Base-by-base conservation (phyloP, 2,797 vertebrate species). In the Xenentodon cancila region DNA sequence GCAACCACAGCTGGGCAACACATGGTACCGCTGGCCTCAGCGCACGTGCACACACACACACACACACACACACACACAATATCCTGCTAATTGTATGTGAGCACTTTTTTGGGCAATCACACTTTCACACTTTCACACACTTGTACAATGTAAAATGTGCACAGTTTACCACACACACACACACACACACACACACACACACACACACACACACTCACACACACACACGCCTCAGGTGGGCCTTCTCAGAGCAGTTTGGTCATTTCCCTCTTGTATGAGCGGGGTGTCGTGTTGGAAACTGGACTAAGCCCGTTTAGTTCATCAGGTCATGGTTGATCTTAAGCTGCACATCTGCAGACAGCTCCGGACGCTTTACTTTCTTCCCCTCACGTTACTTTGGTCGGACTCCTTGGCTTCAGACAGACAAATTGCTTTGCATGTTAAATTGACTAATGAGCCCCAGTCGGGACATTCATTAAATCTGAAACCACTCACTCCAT, bases 1-100 rank as follows among this genome's bases (percentile, higher is more conserved):
- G 69, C 53, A 20, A 76, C 85, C 84, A 79, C 87, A 88, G 90
- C 87, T 88, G 87, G 86, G 59, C 40, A 75, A 75, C 90, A 88
- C 82, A 89, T 86, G 87, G 80, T 73, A 70, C 27, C 62, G 19
- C 60, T 22, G 78, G 62, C 56, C 58, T 69, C 82, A 75, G 49
- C 64, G 53, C 0, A 4, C n/a, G 40, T 5, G 50, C 69, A 68
- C 59, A 72, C 70, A 53, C 59, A 68, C 53, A 66, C 53, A 71
- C 63, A 69, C 59, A 56, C 58, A 59, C 62, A 72, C 71, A 25
- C 50, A 67, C 64, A 70, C 79, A 70, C 55, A 0, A 27, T 13
- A 58, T 50, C 34, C 51, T 56, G 49, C 53, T 2, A 25, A 13
- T 37, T 54, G 22, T 34, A 20, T n/a, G 22, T 4, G 18, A 12